phyloP scores from a whole-genome alignment of 2,888 invertebrate genomes.

The Diaphora mendica region DNA sequence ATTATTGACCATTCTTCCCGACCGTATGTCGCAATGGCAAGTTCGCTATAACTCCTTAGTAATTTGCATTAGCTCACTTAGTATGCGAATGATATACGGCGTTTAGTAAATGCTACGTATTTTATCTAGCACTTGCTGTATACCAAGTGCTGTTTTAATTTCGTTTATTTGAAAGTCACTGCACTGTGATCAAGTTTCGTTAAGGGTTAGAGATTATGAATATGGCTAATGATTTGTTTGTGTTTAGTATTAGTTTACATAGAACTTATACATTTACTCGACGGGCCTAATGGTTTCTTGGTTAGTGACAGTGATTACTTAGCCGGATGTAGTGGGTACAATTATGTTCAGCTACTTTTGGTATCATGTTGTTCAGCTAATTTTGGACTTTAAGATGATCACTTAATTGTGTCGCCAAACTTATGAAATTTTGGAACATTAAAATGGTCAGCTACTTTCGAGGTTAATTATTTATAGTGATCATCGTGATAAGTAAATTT shows the following conservation, averaged over 20 bases:
- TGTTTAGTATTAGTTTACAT: neutral
- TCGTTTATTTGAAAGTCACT: neutral
- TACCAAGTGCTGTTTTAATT: neutral
- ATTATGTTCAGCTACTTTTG: too few species aligned
- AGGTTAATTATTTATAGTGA: too few species aligned
- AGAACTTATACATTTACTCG: neutral
- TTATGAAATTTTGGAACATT: too few species aligned
- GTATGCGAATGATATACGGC: constrained; percentile 44
- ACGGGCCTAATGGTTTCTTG: too few species aligned
- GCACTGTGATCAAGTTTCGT: neutral
- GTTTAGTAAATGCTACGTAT: constrained; percentile 3
- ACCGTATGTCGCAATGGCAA: constrained; percentile 11
- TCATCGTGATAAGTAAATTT: neutral
- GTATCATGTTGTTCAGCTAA: too few species aligned
- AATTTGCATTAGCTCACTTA: constrained; percentile 46
- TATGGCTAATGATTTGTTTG: neutral
- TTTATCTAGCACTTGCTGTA: neutral
- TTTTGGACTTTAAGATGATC: too few species aligned
- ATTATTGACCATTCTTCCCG: neutral
- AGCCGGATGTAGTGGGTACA: too few species aligned
- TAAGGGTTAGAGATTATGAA: neutral
- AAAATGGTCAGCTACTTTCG: too few species aligned
- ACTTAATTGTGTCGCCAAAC: too few species aligned
- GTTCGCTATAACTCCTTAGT: constrained; percentile 15
- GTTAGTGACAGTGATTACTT: too few species aligned